These are phyloP conservation scores for Nemapogon koenigi DNA, from an alignment of 2,888 invertebrate species.

Conservation along the genomic window DNA sequence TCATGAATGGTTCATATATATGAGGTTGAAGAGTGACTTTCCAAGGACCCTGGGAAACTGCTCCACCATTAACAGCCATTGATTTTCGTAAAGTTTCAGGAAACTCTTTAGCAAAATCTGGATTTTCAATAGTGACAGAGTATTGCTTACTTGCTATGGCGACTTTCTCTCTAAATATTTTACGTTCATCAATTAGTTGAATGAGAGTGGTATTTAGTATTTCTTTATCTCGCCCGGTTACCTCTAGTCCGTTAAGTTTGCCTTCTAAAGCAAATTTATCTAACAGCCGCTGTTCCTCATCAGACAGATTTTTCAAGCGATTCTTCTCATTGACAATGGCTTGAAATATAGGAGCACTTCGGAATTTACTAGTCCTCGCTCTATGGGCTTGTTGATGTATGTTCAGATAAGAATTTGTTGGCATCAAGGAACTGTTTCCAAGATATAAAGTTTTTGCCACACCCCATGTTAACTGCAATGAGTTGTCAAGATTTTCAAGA, in stretches of 20 bases:
- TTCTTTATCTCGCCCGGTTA: constrained; percentile 60
- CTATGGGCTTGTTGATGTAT: constrained; percentile 81
- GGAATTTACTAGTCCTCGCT: constrained; percentile 77
- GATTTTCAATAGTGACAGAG: constrained; percentile 70
- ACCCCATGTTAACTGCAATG: constrained; percentile 86
- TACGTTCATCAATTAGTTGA: constrained; percentile 61
- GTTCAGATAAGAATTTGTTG: constrained; percentile 77
- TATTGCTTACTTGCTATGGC: constrained; percentile 71
- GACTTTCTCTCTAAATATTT: constrained; percentile 71
- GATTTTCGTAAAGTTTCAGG: constrained; percentile 71
- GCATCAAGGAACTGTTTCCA: constrained; percentile 80
- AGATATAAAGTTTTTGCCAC: constrained; percentile 84
- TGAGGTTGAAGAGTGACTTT: constrained; percentile 77
- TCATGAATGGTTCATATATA: constrained; percentile 77
- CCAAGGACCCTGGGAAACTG: constrained; percentile 81
- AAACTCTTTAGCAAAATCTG: constrained; percentile 72
- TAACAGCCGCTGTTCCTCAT: constrained; percentile 74
- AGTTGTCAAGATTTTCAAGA: constrained; percentile 74
- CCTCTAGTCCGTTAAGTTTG: constrained; percentile 79
- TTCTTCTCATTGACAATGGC: constrained; percentile 67
- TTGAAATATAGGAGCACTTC: constrained; percentile 72
- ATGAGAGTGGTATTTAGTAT: constrained; percentile 49
- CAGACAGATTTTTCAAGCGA: constrained; percentile 45
- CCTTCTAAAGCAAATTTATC: constrained; percentile 84
- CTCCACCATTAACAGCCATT: constrained; percentile 68